Percentiles rank a stretch among this genome's conserved stretches.
phyloP scores from a whole-genome alignment of 2,113 vertebrate species.

The Megaceryle torquata region DNA sequence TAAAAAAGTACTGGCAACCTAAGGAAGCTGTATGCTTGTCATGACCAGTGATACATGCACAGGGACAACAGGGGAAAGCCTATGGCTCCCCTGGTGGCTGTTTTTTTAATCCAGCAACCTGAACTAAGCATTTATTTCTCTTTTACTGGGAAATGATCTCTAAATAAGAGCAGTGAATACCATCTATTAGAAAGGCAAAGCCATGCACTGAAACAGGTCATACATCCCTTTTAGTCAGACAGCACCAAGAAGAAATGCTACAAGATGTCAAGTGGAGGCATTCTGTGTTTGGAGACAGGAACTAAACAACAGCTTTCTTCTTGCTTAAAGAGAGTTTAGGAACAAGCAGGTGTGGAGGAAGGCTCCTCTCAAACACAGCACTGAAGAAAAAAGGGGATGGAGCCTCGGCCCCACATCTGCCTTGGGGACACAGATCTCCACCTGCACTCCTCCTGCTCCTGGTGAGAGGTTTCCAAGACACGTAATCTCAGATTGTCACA shows the following conservation, averaged over 20 bases:
- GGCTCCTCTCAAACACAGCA: not conserved
- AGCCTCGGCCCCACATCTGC: not conserved
- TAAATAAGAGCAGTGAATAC: not conserved
- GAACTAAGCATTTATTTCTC: not conserved
- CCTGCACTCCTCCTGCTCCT: not conserved
- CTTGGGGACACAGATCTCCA: not conserved
- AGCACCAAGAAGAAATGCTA: not conserved
- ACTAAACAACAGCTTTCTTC: not conserved
- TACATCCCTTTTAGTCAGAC: not conserved
- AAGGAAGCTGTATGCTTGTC: not conserved
- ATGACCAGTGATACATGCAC: rapidly evolving
- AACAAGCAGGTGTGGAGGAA: not conserved
- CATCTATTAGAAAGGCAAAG: not conserved
- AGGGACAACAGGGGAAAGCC: not conserved
- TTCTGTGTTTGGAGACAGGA: not conserved
- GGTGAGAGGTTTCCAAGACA: not conserved
- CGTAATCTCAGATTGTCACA: not conserved
- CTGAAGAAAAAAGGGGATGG: not conserved
- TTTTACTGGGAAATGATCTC: not conserved
- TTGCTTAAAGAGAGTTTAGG: not conserved
- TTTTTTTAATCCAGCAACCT: not conserved
- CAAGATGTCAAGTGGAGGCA: not conserved
- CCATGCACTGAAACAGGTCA: not conserved
- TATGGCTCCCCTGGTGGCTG: not conserved
- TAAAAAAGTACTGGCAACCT: not conserved